A percentile compares a stretch with the other conserved stretches of the same genome.
Evolutionary conservation across 2,797 vertebrate species (phyloP).

Genomic region (Malurus leucopterus): DNA sequence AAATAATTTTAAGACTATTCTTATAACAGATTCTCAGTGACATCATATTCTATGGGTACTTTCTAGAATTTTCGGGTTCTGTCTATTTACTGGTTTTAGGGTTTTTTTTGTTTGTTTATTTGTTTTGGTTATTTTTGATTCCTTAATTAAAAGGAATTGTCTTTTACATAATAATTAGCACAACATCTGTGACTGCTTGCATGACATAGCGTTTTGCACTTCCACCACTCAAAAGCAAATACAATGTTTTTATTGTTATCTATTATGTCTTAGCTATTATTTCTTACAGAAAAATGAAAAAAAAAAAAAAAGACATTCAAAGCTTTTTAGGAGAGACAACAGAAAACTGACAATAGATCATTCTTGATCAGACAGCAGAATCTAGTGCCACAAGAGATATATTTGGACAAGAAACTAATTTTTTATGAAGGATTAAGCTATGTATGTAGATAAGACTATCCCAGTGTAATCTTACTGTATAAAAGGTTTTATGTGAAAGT

Average conservation of each 20-base stretch:
- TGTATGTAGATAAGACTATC: neutral
- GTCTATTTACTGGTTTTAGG: neutral
- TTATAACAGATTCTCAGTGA: neutral
- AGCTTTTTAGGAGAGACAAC: neutral
- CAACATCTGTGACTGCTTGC: neutral
- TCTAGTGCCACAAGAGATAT: neutral
- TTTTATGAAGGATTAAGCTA: neutral
- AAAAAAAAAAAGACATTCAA: neutral
- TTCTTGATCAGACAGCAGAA: neutral
- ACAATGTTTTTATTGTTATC: neutral
- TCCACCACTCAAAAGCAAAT: neutral
- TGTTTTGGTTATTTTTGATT: neutral
- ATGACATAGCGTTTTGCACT: neutral
- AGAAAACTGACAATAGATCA: neutral
- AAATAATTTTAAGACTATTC: neutral
- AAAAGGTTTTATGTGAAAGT: neutral
- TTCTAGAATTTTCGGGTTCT: neutral
- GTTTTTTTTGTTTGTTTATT: neutral
- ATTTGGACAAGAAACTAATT: neutral
- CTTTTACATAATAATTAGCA: neutral
- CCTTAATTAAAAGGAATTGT: neutral
- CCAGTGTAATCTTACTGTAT: neutral
- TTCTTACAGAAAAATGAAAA: neutral
- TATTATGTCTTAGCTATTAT: neutral
- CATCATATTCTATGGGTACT: neutral